Conservation (phyloP, 2,888 invertebrate genomes). For the Atrina japonica region DNA sequence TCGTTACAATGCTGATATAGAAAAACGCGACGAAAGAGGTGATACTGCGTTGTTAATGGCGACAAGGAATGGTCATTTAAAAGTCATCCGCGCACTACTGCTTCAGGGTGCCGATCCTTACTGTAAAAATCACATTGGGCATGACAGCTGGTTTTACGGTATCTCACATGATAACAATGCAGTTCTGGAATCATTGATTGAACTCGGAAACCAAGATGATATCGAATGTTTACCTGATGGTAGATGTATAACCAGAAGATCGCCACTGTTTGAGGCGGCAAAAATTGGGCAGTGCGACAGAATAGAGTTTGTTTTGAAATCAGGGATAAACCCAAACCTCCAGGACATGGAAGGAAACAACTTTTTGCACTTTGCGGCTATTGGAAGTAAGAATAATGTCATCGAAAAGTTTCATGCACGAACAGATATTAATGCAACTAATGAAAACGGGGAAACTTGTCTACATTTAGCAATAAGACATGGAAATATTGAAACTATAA, state of each 20-base stretch:
- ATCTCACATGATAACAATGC: slow-evolving; percentile 64
- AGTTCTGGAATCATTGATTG: slow-evolving; percentile 60
- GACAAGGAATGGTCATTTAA: slow-evolving; percentile 66
- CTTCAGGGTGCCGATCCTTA: slow-evolving; percentile 62
- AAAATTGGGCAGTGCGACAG: slow-evolving; percentile 65
- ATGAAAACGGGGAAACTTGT: slow-evolving; percentile 74
- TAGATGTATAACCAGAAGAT: slow-evolving; percentile 49
- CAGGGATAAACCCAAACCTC: slow-evolving; percentile 63
- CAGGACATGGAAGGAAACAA: slow-evolving; percentile 73
- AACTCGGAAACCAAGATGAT: slow-evolving; percentile 25
- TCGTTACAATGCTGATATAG: slow-evolving; percentile 70
- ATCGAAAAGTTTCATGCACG: slow-evolving; percentile 61
- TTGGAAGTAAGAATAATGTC: slow-evolving; percentile 63
- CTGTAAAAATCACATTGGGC: slow-evolving; percentile 72
- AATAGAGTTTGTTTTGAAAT: slow-evolving; percentile 65
- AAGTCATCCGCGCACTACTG: slow-evolving; percentile 67
- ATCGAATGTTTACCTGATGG: slow-evolving; percentile 14
- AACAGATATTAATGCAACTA: slow-evolving; percentile 63
- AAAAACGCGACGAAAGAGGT: slow-evolving; percentile 75
- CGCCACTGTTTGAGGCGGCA: slow-evolving; percentile 58
- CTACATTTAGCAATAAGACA: slow-evolving; percentile 76
- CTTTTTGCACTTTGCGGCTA: slow-evolving; percentile 75
- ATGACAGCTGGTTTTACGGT: slow-evolving; percentile 75
- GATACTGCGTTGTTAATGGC: slow-evolving; percentile 76
- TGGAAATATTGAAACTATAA: slow-evolving; percentile 68